Base-by-base conservation (phyloP, 2,888 invertebrate genomes). In the Oscheius sp. region DNA sequence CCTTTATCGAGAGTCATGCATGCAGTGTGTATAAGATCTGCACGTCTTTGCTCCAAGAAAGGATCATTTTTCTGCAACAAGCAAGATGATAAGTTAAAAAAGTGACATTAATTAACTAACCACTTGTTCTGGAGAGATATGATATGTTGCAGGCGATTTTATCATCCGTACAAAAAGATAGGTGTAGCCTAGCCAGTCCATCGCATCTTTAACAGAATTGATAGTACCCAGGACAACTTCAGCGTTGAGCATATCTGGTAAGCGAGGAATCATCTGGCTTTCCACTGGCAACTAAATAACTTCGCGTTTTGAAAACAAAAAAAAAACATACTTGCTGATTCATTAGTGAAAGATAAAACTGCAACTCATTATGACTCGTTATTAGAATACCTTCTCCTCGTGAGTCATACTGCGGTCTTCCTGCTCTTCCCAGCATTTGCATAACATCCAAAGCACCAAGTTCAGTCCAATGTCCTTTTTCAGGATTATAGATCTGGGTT, bases 381-480 rank as follows among this genome's bases (percentile, higher is more conserved):
- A 99, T 96, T 45, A 99, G 92, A 86, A 99, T 97, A 73, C 99
- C 92, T 90, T 95, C 94, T 75, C 96, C 99, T 90, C 97, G 96
- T 0, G 95, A 95, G 89, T 99, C 99, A 89, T 97, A 99, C 91
- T 97, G 96, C 0, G 99, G 99, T 23, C 99, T 92, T 75, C 99
- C 99, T 63, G 99, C 99, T 85, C 99, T 91, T 72, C 99, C 99
- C 89, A 99, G 90, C 98, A 99, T 99, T 90, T 96, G 98, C 76
- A 99, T 91, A 18, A 99, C 97, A 90, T 99, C 99, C 29, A 99
- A 90, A 1, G 98, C 97, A 3, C 98, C 95, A 64, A 99, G 91
- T 90, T 99, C 99, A 1, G 95, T 94, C 99, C 99, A 99, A 72
- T 96, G 92, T 0, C 99, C 99, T 89, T 96, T 96, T 90, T 99